A percentile compares a stretch with the other conserved stretches of the same genome.
Conservation (phyloP, 2,888 invertebrate species). For the Lasius fuliginosus region DNA sequence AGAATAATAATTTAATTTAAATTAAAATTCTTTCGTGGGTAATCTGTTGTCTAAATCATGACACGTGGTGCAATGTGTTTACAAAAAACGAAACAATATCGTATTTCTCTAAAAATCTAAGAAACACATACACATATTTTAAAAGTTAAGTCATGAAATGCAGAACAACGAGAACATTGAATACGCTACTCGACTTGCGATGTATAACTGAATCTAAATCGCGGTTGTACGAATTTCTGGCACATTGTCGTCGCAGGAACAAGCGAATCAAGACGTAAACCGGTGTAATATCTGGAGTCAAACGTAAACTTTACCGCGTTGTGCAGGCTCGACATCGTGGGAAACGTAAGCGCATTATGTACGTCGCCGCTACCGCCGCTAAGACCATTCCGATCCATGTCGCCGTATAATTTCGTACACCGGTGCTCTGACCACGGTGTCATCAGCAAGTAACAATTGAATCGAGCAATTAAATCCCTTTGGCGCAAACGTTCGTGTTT, state of each 20-base stretch:
- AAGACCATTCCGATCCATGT: slow-evolving; percentile 48
- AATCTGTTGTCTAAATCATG: neutral
- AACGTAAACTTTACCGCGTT: slow-evolving; percentile 43
- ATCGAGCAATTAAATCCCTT: slow-evolving; percentile 53
- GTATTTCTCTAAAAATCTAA: neutral
- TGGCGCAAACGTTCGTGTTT: slow-evolving; percentile 36
- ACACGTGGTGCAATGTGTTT: neutral
- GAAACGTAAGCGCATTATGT: slow-evolving; percentile 50
- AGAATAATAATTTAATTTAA: neutral
- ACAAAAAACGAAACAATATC: neutral
- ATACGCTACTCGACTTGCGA: neutral
- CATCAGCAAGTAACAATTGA: slow-evolving; percentile 50
- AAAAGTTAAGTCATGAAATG: slow-evolving; percentile 6
- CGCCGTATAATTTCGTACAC: slow-evolving; percentile 55
- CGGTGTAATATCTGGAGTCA: slow-evolving; percentile 25
- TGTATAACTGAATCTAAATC: slow-evolving; percentile 31
- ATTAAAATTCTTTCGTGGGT: neutral
- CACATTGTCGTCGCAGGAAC: neutral
- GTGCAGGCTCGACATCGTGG: slow-evolving; percentile 34
- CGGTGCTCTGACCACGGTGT: slow-evolving; percentile 48
- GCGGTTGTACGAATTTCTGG: slow-evolving; percentile 35
- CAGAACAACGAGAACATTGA: neutral
- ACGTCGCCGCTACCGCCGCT: slow-evolving; percentile 6
- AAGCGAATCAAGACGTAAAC: slow-evolving; percentile 38
- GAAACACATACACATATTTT: neutral